Evolutionary conservation across 2,113 vertebrate genomes (phyloP), one percentile per base, ranked within the genome.

Genomic region (Cygnus atratus): DNA sequence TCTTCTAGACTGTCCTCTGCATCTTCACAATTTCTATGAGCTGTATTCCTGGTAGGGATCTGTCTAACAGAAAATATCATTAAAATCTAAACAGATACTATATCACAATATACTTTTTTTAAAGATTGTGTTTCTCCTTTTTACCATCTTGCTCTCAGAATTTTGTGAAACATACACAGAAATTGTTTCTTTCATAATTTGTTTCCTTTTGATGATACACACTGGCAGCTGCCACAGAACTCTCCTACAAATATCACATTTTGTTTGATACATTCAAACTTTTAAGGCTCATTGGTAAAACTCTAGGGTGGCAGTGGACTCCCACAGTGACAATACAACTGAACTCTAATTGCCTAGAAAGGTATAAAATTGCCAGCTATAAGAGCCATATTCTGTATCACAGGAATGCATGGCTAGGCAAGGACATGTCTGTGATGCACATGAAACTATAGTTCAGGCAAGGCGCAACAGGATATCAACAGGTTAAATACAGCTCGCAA

Each of bases 341-440:
- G 41, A 77, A 68, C 19, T 68, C 19, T n/a, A 59, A 5, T 28
- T 50, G 43, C 11, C 62, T 67, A 18, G 52, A 67, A 86, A 67
- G 10, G 4, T 46, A 48, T 48, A 11, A 21, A 48, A 48, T 48
- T 48, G 29, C 22, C 55, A 52, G n/a, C 22, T 24, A 7, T 28
- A 41, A 75, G 33, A 7, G 11, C 58, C 29, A n/a, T 2, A 3
- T 29, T 68, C 19, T 77, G 7, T 68, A n/a, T 43, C 1, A 0
- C 14, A 31, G 68, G 84, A 86, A 59, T 20, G 31, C 3, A 20
- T 29, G 68, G 35, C 11, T 22, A 86, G 35, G 13, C 28, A 18
- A 18, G 10, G 31, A 67, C 1, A 1, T 52, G 8, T 25, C 55
- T 61, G 37, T 0, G 1, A 58, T 59, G 43, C 24, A 77, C n/a